Evolutionary conservation across 2,888 invertebrate genomes (phyloP), one percentile per base, ranked within the genome.

Genomic region (Agrotis clavis): DNA sequence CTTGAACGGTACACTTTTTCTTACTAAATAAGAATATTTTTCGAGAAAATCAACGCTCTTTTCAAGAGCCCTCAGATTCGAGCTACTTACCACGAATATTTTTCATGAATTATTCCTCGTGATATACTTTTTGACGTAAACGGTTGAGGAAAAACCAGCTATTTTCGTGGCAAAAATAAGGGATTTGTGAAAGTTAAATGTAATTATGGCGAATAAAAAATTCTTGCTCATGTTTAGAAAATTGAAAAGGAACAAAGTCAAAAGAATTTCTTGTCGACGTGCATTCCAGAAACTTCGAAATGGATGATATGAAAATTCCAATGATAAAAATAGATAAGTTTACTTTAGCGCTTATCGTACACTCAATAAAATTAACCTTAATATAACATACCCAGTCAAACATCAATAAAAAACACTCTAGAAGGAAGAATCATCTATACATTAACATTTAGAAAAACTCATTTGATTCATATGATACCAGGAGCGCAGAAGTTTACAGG

Each of bases 401-500:
- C 67, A 66, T 60, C 47, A 19, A 67, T 48, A 67, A 48, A 67
- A 76, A 69, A 53, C 54, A 68, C 66, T 77, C 14, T 65, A 57
- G 56, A 83, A 73, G 67, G 60, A 70, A 75, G 57, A 63, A 48
- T 50, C 25, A 63, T 81, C 81, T 82, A 78, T 63, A 78, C 41
- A 66, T 57, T 70, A 71, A 67, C 59, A 79, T 63, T 74, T 77
- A 65, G 66, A 65, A 71, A 82, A 67, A 75, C n/a, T 2, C 60
- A 65, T 65, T 48, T 41, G 51, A 67, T 59, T 47, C 19, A 60
- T 30, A 66, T 86, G 81, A 79, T 88, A 89, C 88, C 82, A 89
- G 88, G 87, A 71, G 35, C 45, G 4, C 82, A 90, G 77, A 86
- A 79, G 68, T 78, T 94, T 94, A 98, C 85, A 98, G 97, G 82